phyloP scores from a whole-genome alignment of 1,140 invertebrate genomes.

The Riptortus pedestris region DNA sequence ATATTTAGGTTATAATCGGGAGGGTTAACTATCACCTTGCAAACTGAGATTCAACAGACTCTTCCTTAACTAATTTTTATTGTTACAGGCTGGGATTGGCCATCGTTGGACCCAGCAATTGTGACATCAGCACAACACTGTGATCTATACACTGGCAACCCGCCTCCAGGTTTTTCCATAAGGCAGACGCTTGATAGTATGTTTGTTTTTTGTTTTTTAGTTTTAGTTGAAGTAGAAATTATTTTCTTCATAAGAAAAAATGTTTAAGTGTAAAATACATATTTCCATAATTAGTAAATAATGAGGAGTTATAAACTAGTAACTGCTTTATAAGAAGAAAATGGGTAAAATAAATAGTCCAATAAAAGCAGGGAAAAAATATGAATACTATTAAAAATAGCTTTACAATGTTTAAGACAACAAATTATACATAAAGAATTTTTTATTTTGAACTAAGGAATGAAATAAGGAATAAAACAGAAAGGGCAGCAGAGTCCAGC shows the following conservation, averaged over 20 bases:
- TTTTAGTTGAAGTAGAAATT: not conserved
- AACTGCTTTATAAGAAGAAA: not conserved
- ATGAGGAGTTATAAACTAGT: not conserved
- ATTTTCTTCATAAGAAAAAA: not conserved
- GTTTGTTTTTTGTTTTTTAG: conserved; percentile 1
- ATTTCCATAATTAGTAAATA: not conserved
- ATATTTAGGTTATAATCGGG: too few relatives aligned
- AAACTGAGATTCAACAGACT: too few relatives aligned
- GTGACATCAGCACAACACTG: conserved; percentile 53
- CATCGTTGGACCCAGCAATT: conserved; percentile 75
- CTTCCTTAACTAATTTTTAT: too few relatives aligned
- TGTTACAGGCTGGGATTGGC: conserved; percentile 51
- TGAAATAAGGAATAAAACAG: too few relatives aligned
- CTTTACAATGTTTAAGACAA: too few relatives aligned
- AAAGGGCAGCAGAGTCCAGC: too few relatives aligned
- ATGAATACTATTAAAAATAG: not conserved
- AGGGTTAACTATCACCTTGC: too few relatives aligned
- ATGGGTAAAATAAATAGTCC: not conserved
- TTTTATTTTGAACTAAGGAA: too few relatives aligned
- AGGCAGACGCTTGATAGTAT: conserved; percentile 34
- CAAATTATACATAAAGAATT: too few relatives aligned
- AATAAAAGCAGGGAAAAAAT: not conserved
- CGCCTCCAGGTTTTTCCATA: conserved; percentile 41
- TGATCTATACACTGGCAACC: conserved; percentile 43
- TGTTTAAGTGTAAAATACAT: not conserved